Evolutionary conservation across 1,140 invertebrate genomes (phyloP).

Genomic region (Bombus pyrosoma): DNA sequence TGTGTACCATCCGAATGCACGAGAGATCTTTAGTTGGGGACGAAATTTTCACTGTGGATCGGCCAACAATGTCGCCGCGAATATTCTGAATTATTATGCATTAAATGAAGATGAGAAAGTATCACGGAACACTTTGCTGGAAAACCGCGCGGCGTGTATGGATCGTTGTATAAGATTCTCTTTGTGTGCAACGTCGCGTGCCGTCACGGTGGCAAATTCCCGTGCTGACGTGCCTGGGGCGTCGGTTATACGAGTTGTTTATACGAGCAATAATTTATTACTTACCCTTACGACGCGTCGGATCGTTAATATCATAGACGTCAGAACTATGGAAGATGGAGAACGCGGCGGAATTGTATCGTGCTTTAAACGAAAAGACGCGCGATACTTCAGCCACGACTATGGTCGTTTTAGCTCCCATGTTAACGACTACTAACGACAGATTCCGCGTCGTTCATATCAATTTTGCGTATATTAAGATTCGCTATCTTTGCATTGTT

Average conservation of each 20-base stretch:
- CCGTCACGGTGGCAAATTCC: conserved; percentile 57
- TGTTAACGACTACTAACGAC: neutral
- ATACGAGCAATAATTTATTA: conserved; percentile 66
- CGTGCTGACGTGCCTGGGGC: conserved; percentile 40
- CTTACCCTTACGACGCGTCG: conserved; percentile 24
- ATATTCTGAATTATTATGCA: conserved; percentile 3
- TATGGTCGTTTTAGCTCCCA: neutral
- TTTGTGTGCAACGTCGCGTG: conserved; percentile 46
- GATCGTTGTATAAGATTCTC: conserved; percentile 28
- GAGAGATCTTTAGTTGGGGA: neutral
- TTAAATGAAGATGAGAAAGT: conserved; percentile 29
- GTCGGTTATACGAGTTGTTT: conserved; percentile 59
- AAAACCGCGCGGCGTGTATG: conserved; percentile 24
- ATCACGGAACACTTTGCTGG: conserved; percentile 18
- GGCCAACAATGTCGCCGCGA: neutral
- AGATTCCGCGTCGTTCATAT: neutral
- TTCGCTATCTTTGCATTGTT: too few relatives aligned
- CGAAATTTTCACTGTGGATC: neutral
- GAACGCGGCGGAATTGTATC: conserved; percentile 38
- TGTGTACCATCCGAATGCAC: neutral
- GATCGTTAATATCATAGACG: conserved; percentile 53
- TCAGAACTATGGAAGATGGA: conserved; percentile 28
- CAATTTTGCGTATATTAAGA: neutral
- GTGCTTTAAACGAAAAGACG: conserved; percentile 9
- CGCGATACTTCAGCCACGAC: neutral